Evolutionary conservation across 2,888 invertebrate genomes (phyloP), one percentile per base, ranked within the genome.

Genomic region (Crossocerus cetratus): DNA sequence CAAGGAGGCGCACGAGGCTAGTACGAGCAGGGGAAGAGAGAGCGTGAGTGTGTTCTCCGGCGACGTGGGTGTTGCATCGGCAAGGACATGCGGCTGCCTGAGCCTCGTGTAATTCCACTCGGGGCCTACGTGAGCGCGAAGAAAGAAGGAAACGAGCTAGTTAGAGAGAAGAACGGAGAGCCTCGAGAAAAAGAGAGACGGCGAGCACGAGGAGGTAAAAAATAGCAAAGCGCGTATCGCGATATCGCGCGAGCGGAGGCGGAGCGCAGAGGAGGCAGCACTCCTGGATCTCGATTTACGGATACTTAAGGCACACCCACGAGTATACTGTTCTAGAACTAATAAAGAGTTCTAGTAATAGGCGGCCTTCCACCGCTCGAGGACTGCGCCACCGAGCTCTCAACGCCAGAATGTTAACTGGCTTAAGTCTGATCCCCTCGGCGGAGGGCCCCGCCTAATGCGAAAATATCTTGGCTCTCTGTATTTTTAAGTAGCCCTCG

Each of bases 241-340:
- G 75, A 75, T 72, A 77, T 77, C 76, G 65, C 65, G 63, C 49
- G 3, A 44, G 67, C 65, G 66, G 72, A 76, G 74, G 74, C 76
- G 76, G 76, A 68, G 63, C 65, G n/a, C 63, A 56, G 63, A 68
- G 76, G 69, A 62, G 72, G 66, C 65, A 69, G 76, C 65, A 72
- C 76, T 74, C 71, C 74, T 74, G 76, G 76, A 70, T 74, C 76
- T 70, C 76, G 76, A 77, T 77, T 74, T 74, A 75, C 76, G 72
- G 76, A 72, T 72, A 72, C 69, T 75, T 75, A 69, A 77, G 63
- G 61, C 71, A 75, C 76, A 71, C 76, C 75, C 76, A 77, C 76
- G 72, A 69, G 69, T 64, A 69, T 75, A 69, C 60, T 59, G 65
- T 75, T 69, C 69, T 44, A 63, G 55, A 43, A 72, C 72, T 66